phyloP scores from a whole-genome alignment of 2,113 vertebrate genomes.

The Addax nasomaculatus region DNA sequence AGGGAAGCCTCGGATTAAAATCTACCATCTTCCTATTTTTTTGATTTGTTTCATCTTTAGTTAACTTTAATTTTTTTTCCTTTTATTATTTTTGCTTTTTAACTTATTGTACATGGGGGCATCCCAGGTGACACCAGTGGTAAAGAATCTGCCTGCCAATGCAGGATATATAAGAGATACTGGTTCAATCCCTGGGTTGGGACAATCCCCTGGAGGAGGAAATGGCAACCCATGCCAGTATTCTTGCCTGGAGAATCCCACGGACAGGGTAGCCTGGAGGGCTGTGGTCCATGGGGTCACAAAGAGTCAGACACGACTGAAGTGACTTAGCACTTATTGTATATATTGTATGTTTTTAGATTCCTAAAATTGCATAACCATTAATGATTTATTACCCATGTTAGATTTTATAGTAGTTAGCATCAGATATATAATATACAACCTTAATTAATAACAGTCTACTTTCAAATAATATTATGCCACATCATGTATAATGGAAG shows the following conservation, averaged over 20 bases:
- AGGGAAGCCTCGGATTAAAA: background rate
- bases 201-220: background rate
- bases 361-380: background rate
- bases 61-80: background rate
- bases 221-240: background rate
- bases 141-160: background rate
- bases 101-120: background rate
- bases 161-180: background rate
- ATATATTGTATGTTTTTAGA: background rate
- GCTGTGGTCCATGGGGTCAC: background rate
- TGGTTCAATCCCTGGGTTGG: background rate
- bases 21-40: background rate
- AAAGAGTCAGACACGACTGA: background rate
- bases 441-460: background rate
- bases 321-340: background rate
- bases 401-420: background rate
- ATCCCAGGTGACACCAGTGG: background rate
- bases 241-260: background rate
- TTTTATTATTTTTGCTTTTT: background rate
- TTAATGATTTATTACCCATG: background rate
- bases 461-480: background rate
- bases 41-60: background rate
- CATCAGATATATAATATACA: background rate
- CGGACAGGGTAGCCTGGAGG: background rate
- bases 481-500: background rate